Evolutionary conservation across 2,797 vertebrate genomes (phyloP), one percentile per base, ranked within the genome.

Genomic region (Trichosurus vulpecula): DNA sequence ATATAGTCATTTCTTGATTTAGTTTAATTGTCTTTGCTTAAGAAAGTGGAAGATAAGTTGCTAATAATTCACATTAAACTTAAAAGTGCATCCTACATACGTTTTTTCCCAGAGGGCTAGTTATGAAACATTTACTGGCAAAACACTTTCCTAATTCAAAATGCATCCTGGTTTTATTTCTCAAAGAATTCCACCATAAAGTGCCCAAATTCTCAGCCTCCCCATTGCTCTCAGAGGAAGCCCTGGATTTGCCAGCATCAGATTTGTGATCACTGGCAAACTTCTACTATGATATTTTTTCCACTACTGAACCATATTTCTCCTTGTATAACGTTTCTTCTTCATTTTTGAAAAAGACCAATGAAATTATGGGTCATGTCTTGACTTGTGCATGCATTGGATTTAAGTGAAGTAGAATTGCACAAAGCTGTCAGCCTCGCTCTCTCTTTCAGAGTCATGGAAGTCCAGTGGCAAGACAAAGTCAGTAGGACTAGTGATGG

Each of bases 161-260:
- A 66, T 66, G 61, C 61, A 66, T n/a, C 2, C 35, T 66, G 13
- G 35, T n/a, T 66, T 61, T 54, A 81, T 22, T 47, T 35, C 61
- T 92, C 90, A 57, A 93, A 94, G n/a, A 92, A 57, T 61, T 61
- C 57, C 6, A 96, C 92, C 14, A 91, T 89, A 31, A 14, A 27
- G 22, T 52, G 9, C 41, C 9, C 29, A 51, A 52, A 25, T 94
- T 53, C 92, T 95, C 47, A 55, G 19, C 91, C 66, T 96, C 29
- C 95, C 94, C 47, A 94, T 87, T 11, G 35, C 53, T 95, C 66
- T 95, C 92, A 92, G 93, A 74, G 35, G 5, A 55, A 30, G 30
- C 91, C 94, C 13, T 56, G 41, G 74, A 94, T 93, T 92, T 54
- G 30, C 41, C 66, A 56, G 52, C 10, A 0, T 93, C 91, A 95